Evolutionary conservation across 2,113 vertebrate genomes (phyloP).

Genomic region (Elaphurus davidianus): DNA sequence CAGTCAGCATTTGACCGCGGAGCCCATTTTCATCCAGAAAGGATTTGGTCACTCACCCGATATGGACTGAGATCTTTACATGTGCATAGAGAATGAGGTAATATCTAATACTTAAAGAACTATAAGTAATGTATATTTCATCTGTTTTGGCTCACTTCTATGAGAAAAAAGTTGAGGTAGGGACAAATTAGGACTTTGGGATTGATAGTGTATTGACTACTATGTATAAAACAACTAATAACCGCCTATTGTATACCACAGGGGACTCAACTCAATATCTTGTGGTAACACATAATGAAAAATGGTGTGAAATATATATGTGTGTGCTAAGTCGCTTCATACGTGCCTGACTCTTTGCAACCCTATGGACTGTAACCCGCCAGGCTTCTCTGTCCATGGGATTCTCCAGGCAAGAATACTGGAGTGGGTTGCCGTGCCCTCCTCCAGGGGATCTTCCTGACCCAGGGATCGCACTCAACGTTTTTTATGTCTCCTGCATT

Average conservation of each 20-base stretch:
- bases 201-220: neutral
- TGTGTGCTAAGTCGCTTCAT: neutral
- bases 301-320: neutral
- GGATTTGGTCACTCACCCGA: neutral
- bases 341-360: neutral
- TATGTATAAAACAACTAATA: neutral
- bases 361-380: neutral
- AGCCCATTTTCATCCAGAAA: neutral
- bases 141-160: neutral
- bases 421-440: neutral
- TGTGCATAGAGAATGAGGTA: neutral
- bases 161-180: neutral
- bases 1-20: neutral
- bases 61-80: accelerated
- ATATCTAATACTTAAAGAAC: neutral
- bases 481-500: too few relatives aligned
- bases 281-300: too few relatives aligned
- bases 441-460: neutral
- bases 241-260: neutral
- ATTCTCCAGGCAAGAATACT: neutral
- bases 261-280: accelerated
- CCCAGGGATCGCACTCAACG: too few relatives aligned
- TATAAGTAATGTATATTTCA: too few relatives aligned
- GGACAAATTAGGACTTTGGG: neutral
- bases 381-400: neutral